Percentiles rank a stretch among this genome's conserved stretches.
These are phyloP conservation scores for Steinernema carpocapsae DNA, from an alignment of 2,888 invertebrate genomes.

Conservation along the genomic window DNA sequence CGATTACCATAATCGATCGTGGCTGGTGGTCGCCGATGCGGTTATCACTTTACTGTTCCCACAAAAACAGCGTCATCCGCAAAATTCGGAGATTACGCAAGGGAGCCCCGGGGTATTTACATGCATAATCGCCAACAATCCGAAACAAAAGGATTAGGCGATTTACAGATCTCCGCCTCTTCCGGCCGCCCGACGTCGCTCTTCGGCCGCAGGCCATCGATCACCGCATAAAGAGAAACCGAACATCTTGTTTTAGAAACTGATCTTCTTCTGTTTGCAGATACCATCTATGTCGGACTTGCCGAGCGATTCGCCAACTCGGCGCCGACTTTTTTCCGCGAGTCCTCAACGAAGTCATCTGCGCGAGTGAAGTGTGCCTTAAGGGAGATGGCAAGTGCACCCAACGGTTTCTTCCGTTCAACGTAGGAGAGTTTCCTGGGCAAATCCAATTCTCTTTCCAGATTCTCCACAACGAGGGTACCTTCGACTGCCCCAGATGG, in stretches of 20 bases:
- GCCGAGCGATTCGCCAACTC: conserved; percentile 52
- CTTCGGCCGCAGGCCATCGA: too few relatives aligned
- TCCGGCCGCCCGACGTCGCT: background rate
- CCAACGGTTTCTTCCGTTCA: conserved; percentile 56
- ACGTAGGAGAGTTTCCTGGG: conserved; percentile 37
- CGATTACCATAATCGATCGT: conserved; percentile 23
- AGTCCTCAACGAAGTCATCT: conserved; percentile 55
- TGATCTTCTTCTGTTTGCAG: too few relatives aligned
- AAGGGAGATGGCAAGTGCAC: conserved; percentile 53
- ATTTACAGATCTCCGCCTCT: too few relatives aligned
- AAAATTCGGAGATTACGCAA: background rate
- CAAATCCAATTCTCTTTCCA: conserved; percentile 25
- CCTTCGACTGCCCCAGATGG: conserved; percentile 52
- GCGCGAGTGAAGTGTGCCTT: conserved; percentile 50
- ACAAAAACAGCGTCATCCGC: background rate
- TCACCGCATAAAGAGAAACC: too few relatives aligned
- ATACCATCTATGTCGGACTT: conserved; percentile 49
- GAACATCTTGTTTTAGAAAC: too few relatives aligned
- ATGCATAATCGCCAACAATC: background rate
- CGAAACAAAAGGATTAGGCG: background rate
- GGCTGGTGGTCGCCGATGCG: too few relatives aligned
- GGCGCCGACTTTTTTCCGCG: conserved; percentile 53
- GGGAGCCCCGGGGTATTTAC: background rate
- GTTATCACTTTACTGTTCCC: background rate
- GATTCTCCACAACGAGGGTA: conserved; percentile 53